phyloP scores from a whole-genome alignment of 2,113 vertebrate genomes.

The Hystrix cristata region DNA sequence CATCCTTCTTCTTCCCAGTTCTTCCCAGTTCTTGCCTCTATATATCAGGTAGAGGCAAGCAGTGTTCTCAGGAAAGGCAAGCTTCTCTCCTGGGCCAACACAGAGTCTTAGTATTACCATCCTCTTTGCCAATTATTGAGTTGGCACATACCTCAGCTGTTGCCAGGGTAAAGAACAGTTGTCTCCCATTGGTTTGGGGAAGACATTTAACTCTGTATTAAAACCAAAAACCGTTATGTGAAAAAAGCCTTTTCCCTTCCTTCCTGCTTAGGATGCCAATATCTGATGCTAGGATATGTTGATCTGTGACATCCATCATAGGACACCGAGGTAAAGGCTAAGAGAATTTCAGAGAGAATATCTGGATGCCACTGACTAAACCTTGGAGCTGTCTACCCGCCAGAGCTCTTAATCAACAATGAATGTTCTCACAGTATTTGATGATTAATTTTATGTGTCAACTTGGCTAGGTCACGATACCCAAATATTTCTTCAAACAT shows the following conservation, averaged over 20 bases:
- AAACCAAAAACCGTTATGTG: background rate
- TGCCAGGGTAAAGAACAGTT: background rate
- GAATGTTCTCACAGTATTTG: background rate
- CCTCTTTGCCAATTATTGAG: slow-evolving; percentile 46
- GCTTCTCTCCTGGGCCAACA: background rate
- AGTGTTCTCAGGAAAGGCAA: background rate
- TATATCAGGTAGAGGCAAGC: background rate
- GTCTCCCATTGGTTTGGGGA: background rate
- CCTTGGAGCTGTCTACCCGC: background rate
- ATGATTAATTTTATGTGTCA: slow-evolving; percentile 2
- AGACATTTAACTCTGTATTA: slow-evolving; percentile 36
- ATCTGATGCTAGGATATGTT: background rate
- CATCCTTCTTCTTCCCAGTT: background rate
- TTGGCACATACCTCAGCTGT: background rate
- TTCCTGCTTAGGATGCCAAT: background rate
- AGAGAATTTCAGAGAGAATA: background rate
- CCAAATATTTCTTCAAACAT: slow-evolving; percentile 13
- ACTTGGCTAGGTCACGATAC: background rate
- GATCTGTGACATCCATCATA: background rate
- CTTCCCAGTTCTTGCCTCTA: background rate
- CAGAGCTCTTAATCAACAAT: slow-evolving; percentile 7
- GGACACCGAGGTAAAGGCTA: background rate
- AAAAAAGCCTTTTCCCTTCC: background rate
- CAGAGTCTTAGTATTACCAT: background rate
- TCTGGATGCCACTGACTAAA: background rate